Conservation (phyloP, 2,797 vertebrate species). For the Aselliscus stoliczkanus region DNA sequence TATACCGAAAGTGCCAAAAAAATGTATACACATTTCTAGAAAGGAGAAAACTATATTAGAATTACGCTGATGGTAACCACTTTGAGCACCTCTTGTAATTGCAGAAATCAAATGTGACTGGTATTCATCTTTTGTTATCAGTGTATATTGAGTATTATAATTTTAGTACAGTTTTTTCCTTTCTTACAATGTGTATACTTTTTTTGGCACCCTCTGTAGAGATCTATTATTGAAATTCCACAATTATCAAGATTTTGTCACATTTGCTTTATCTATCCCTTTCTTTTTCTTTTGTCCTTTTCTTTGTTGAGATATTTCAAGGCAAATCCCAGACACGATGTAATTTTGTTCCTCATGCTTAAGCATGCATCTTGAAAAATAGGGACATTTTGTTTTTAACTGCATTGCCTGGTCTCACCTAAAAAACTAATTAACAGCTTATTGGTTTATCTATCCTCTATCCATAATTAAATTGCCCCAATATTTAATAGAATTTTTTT, state of each 20-base stretch:
- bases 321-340: background rate
- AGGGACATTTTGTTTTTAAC: background rate
- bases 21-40: no score
- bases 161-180: no score
- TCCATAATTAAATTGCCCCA: background rate
- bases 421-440: background rate
- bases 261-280: background rate
- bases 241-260: background rate
- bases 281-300: background rate
- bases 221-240: background rate
- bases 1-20: no score
- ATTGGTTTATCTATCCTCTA: background rate
- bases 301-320: constrained; percentile 12
- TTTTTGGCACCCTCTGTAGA: no score
- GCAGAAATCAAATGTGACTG: no score
- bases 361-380: background rate
- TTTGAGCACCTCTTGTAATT: no score
- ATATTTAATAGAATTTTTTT: background rate
- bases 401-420: background rate
- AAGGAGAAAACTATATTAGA: no score
- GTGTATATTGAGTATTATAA: no score
- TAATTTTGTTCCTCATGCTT: background rate
- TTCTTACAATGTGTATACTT: no score
- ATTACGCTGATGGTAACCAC: no score
- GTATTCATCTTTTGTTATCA: no score